Conservation (phyloP, 2,888 invertebrate species). For the Terebella lapidaria region DNA sequence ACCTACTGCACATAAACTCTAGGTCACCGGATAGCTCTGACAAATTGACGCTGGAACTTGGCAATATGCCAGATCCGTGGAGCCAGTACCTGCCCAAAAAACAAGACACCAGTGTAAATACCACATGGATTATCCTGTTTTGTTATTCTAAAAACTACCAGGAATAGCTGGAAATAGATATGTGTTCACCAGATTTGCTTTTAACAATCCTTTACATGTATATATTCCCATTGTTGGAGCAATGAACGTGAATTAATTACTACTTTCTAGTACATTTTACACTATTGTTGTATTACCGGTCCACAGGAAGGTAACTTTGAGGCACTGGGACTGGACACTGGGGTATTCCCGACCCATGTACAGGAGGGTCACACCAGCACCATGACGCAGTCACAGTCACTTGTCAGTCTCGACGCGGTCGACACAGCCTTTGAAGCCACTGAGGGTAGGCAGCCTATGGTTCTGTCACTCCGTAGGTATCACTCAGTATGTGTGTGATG, state of each 20-base stretch:
- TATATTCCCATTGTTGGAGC: too few species aligned
- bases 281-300: too few species aligned
- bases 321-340: neutral
- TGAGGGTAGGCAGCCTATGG: too few species aligned
- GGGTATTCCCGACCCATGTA: neutral
- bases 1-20: slow-evolving; percentile 85
- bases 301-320: too few species aligned
- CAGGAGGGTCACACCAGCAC: neutral
- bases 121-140: neutral
- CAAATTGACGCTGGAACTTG: slow-evolving; percentile 15
- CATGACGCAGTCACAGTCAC: neutral
- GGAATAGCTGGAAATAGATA: too few species aligned
- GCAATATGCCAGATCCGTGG: slow-evolving; percentile 75
- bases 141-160: too few species aligned
- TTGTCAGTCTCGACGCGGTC: slow-evolving; percentile 3
- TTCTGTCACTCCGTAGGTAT: neutral
- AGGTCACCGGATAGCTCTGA: slow-evolving; percentile 35
- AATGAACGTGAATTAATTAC: too few species aligned
- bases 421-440: slow-evolving; percentile 25
- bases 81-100: slow-evolving; percentile 62
- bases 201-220: too few species aligned
- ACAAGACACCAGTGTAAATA: neutral
- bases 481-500: neutral
- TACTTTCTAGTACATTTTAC: too few species aligned
- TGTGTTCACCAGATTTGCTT: too few species aligned